A percentile compares a stretch with the other conserved stretches of the same genome.
Conservation (phyloP, 1,140 invertebrate species). For the Pectinophora gossypiella region DNA sequence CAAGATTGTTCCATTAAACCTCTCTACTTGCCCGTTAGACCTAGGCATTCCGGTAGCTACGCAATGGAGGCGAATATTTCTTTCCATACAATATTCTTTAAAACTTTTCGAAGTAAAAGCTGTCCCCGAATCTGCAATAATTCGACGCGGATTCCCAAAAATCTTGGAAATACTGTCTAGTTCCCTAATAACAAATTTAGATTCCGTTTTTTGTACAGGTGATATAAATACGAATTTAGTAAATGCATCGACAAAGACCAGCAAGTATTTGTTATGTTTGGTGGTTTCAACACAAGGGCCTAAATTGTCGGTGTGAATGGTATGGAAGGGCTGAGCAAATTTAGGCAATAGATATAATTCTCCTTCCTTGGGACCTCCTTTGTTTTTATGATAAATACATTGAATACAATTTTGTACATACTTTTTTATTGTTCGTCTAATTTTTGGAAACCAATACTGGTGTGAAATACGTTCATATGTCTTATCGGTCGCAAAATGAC, state of each 20-base stretch:
- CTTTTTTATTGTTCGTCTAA: slow-evolving; percentile 18
- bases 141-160: neutral
- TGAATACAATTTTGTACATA: slow-evolving; percentile 26
- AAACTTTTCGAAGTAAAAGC: neutral
- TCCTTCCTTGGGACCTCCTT: slow-evolving; percentile 5
- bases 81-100: neutral
- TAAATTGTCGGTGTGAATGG: slow-evolving; percentile 19
- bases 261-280: neutral
- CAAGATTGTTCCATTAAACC: slow-evolving; percentile 3
- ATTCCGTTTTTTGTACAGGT: neutral
- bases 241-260: neutral
- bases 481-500: slow-evolving; percentile 9
- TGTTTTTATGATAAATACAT: slow-evolving; percentile 19
- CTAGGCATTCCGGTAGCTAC: neutral
- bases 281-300: neutral
- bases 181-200: neutral
- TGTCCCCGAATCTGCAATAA: neutral
- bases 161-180: neutral
- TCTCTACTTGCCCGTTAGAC: neutral
- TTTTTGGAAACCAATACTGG: slow-evolving; percentile 22
- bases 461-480: slow-evolving; percentile 6
- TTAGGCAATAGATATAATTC: slow-evolving; percentile 4
- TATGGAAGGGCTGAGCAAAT: slow-evolving; percentile 17
- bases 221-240: slow-evolving; percentile 1
- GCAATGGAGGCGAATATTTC: slow-evolving; percentile 4